phyloP scores from a whole-genome alignment of 2,797 vertebrate species.

The Cossypha niveicapilla region DNA sequence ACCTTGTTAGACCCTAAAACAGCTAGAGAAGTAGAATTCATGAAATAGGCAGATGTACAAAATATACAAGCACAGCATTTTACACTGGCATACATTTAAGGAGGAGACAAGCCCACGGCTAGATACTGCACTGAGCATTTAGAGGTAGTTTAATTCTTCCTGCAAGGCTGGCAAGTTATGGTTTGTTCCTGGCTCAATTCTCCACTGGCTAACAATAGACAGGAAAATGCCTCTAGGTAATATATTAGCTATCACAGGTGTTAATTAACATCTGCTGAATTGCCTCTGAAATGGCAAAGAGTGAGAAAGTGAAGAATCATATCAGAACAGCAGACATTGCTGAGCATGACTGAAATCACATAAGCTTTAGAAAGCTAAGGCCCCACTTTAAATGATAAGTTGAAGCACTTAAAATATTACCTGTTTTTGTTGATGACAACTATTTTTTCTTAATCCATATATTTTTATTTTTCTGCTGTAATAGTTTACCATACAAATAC shows the following conservation, averaged over 20 bases:
- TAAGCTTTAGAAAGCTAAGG: neutral
- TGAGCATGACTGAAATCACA: neutral
- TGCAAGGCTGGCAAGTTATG: neutral
- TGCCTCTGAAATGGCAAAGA: neutral
- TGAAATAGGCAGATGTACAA: neutral
- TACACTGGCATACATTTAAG: neutral
- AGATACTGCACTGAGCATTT: neutral
- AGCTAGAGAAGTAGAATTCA: neutral
- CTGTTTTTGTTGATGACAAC: neutral
- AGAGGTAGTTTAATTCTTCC: neutral
- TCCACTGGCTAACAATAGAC: neutral
- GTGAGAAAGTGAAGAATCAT: neutral
- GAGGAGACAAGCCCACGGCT: neutral
- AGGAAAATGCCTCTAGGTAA: neutral
- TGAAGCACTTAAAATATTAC: neutral
- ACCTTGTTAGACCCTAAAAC: neutral
- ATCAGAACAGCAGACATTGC: neutral
- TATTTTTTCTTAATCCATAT: neutral
- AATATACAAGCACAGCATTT: neutral
- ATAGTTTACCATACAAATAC: neutral
- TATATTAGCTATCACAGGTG: neutral
- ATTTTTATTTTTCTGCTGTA: neutral
- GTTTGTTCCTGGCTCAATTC: neutral
- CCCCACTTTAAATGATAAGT: neutral
- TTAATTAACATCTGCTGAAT: neutral